phyloP scores from a whole-genome alignment of 1,140 invertebrate species.

The Rhynchophorus ferrugineus region DNA sequence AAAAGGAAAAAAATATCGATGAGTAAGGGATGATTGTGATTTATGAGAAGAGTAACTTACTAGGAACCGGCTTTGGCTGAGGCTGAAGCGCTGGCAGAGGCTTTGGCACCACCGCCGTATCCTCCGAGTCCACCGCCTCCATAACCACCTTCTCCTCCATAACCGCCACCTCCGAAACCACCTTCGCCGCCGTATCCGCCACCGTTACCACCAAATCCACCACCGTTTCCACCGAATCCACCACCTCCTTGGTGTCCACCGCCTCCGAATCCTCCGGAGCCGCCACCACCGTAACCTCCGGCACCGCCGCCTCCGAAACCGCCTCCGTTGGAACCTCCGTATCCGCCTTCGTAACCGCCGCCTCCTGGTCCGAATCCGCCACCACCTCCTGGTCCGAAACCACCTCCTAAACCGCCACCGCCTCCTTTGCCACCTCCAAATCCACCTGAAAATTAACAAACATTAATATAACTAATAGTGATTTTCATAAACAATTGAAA shows the following conservation, averaged over 20 bases:
- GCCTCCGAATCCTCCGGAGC: background rate
- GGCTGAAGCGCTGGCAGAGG: background rate
- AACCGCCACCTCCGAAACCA: background rate
- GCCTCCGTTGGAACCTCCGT: background rate
- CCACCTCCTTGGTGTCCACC: background rate
- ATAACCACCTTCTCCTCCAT: slow-evolving; percentile 32
- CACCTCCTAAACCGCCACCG: background rate
- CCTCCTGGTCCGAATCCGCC: background rate
- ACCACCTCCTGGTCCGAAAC: background rate
- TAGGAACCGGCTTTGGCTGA: background rate
- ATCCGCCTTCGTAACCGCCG: background rate
- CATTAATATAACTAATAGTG: background rate
- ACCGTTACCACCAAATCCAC: background rate
- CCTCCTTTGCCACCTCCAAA: background rate
- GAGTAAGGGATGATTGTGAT: too few relatives aligned
- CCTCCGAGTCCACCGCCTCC: slow-evolving; percentile 46
- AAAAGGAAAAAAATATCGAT: too few relatives aligned
- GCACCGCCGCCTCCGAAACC: background rate
- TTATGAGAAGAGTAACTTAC: too few relatives aligned
- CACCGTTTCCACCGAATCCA: background rate
- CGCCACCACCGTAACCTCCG: background rate
- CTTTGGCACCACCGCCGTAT: slow-evolving; percentile 28
- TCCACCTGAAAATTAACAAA: background rate
- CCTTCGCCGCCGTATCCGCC: background rate
- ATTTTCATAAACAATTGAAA: too few relatives aligned